Conservation (phyloP, 2,113 vertebrate genomes). For the Trematomus loennbergii region DNA sequence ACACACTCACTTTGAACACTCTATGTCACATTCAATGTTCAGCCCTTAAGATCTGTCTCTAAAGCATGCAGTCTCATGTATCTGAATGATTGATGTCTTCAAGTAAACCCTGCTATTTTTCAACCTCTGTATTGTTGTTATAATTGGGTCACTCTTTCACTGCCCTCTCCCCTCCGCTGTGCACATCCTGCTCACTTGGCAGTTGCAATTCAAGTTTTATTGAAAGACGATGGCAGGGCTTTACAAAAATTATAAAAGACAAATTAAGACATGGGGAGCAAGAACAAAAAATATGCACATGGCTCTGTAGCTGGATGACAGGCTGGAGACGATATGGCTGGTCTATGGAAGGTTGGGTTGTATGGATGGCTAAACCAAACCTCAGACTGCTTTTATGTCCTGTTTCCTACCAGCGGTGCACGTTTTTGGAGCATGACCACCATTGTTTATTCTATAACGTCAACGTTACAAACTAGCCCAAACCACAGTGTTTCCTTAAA, state of each 20-base stretch:
- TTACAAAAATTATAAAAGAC: neutral
- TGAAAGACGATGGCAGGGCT: neutral
- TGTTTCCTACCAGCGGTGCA: too few species aligned
- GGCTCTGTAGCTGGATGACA: neutral
- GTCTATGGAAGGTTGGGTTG: too few species aligned
- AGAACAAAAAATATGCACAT: neutral
- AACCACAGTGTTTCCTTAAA: too few species aligned
- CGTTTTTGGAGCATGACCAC: too few species aligned
- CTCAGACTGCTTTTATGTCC: too few species aligned
- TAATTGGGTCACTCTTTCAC: neutral
- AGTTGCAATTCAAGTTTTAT: neutral
- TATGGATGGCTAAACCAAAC: too few species aligned
- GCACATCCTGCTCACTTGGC: neutral
- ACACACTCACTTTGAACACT: neutral
- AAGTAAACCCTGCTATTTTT: neutral
- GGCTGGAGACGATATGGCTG: neutral
- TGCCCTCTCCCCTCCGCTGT: neutral
- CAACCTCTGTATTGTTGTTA: neutral
- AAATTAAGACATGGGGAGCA: neutral
- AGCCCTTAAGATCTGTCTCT: neutral
- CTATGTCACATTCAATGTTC: neutral
- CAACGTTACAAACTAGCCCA: too few species aligned
- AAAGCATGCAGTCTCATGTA: neutral
- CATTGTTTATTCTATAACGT: too few species aligned
- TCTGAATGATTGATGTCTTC: neutral